Base-by-base conservation (phyloP, 35 echinoderm and acorn worm species). In the Chiridota heheva region DNA sequence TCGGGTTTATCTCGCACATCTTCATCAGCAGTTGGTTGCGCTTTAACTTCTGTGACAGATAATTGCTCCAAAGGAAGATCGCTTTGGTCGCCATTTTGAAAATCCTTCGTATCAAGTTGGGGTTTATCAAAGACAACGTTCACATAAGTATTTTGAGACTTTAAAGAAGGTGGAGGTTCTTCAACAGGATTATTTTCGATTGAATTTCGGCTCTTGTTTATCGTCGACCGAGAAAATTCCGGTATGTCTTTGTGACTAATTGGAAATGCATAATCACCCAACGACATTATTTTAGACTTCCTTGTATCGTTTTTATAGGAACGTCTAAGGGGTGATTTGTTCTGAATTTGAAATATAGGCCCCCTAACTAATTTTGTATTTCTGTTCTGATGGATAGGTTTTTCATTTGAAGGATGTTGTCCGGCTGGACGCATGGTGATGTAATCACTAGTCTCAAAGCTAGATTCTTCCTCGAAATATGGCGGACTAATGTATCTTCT, bases 401-500 rank as follows among this genome's bases (percentile, higher is more conserved):
- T 20, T 61, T 61, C 10, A 16, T 58, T 17, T 25, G 4, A 33
- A 16, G 34, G 51, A 15, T 58, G 35, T 12, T 42, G 18, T 61
- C 51, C 25, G 75, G 75, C 25, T 43, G 62, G 34, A 60, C 53
- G 16, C 75, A 29, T 36, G 35, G 51, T 2, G 75, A 58, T 16
- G 33, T 49, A 10, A 37, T 12, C 34, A 60, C 62, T 34, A 78
- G 35, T 60, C 75, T 25, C 42, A 60, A 49, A 2, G 58, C 30
- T 34, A 78, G 20, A 31, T 78, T 78, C 12, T 60, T 20, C 28
- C 75, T 58, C 27, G n/a, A n/a, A n/a, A n/a, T 78, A 60, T 7
- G 75, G 53, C 2, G 75, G 75, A 60, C 62, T 78, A 42, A 78
- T 60, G 55, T 61, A 78, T 60, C 62, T 49, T 8, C 75, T 78